phyloP scores from a whole-genome alignment of 2,888 invertebrate genomes.

The Phanerotoma sp. region DNA sequence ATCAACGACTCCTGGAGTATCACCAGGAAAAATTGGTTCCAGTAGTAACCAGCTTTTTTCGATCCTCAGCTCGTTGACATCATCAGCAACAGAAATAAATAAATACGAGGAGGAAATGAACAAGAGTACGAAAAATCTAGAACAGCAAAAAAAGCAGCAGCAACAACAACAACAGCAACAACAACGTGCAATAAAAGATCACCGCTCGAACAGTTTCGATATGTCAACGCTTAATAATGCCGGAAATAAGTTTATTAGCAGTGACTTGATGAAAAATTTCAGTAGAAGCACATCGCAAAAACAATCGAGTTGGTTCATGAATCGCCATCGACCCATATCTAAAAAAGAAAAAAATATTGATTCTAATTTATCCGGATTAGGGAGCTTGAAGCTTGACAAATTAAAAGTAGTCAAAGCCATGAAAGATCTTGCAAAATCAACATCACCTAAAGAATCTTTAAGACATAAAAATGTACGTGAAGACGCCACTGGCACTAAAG shows the following conservation, averaged over 20 bases:
- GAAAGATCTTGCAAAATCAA: slow-evolving; percentile 53
- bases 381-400: slow-evolving; percentile 66
- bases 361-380: slow-evolving; percentile 60
- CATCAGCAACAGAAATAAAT: slow-evolving; percentile 79
- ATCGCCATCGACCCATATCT: slow-evolving; percentile 75
- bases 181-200: slow-evolving; percentile 65
- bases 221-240: slow-evolving; percentile 68
- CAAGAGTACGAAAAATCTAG: slow-evolving; percentile 43
- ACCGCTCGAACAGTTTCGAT: slow-evolving; percentile 83
- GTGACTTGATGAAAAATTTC: slow-evolving; percentile 15
- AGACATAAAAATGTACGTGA: slow-evolving; percentile 72
- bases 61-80: slow-evolving; percentile 76
- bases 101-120: slow-evolving; percentile 57
- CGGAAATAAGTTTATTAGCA: slow-evolving; percentile 41
- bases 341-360: slow-evolving; percentile 57
- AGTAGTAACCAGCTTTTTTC: slow-evolving; percentile 79
- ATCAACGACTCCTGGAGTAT: slow-evolving; percentile 21
- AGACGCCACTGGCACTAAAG: slow-evolving; percentile 73
- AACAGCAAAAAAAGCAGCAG: too few relatives aligned
- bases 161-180: too few relatives aligned
- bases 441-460: slow-evolving; percentile 33
- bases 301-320: slow-evolving; percentile 75
- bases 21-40: slow-evolving; percentile 73
- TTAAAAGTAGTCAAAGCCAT: slow-evolving; percentile 59
- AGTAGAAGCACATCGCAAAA: slow-evolving; percentile 38